Base-by-base conservation (phyloP, 37 sponge, comb jelly and placozoan species). In the Petrosia ficiformis region DNA sequence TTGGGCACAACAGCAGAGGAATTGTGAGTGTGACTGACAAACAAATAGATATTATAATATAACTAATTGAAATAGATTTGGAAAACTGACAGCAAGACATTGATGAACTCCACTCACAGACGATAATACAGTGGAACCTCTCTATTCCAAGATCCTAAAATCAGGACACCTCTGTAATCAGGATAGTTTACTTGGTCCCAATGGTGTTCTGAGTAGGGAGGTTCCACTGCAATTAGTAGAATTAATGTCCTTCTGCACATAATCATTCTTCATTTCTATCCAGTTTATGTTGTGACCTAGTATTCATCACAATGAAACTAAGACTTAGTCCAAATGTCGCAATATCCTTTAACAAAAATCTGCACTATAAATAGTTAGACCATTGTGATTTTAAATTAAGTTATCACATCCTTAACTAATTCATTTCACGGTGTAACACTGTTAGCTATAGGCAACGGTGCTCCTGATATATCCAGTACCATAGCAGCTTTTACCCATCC, bases 391-490 rank as follows among this genome's bases (percentile, higher is more conserved):
- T 8, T 14, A 48, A 48, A n/a, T 36, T 6, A 40, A 33, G 5
- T 41, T 61, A 6, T 29, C 63, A 6, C n/a, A 61, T 26, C 63
- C 26, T 22, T 26, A n/a, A 26, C 26, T 26, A 26, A 26, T 61
- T 61, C 28, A 26, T 0, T 1, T 4, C 22, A 90, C 36, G 98
- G 98, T 25, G 98, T 97, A 31, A 97, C 98, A 11, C 66, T 97
- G 38, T 74, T 97, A 42, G 98, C 98, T 1, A 76, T 97, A 5
- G 98, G 98, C n/a, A 97, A 97, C 65, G 98, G 98, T 63, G 92
- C 98, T 1, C 95, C 98, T 0, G 98, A 97, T 59, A 97, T 97
- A 16, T 97, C 95, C 75, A 89, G 93, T 84, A 80, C 90, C 36
- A 79, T 92, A 68, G 86, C 93, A 25, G 96, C 93, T 42, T 82